Evolutionary conservation across 37 sponge, comb jelly and placozoan species (phyloP), one percentile per base, ranked within the genome.

Genomic region (Dysidea cf. avara): DNA sequence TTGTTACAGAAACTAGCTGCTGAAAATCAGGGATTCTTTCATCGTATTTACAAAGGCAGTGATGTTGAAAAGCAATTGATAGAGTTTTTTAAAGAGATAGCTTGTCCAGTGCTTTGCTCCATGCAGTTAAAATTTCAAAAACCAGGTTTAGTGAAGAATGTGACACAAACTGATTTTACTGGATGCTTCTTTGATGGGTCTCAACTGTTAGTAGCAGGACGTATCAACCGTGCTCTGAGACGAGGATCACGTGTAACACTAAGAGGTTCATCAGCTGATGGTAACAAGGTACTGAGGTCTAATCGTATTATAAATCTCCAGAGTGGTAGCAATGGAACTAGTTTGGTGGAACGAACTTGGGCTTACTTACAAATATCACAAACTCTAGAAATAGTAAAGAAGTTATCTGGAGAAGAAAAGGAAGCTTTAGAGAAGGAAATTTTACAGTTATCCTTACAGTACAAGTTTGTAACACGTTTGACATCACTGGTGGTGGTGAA

Each of bases 401-500:
- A 43, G 46, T 43, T 43, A 9, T 43, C 46, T 12, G 46, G 46
- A 43, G 9, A 43, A 43, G 46, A 63, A 2, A 34, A 65, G 3
- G 61, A 60, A 30, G 58, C 57, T 17, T 64, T 64, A 24, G 66
- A 64, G 0, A 32, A 58, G 1, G 40, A 53, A 58, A 74, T 80
- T 25, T 75, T 88, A 33, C 21, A 0, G 7, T 37, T 78, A 1
- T 59, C 89, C 31, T 64, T 90, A 21, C 49, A 52, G 56, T 85
- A 85, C 62, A 84, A 81, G 56, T 85, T 90, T 73, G 91, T 90
- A 38, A 90, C 86, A 4, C 86, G 85, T 36, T 74, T 85, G 16
- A 85, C 86, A 49, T 90, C 91, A 0, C 78, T 90, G 56, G 76
- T 85, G n/a, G 86, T 85, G 47, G 88, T 87, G 43, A 69, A 81